Base-by-base conservation (phyloP, 2,113 vertebrate species). In the Puma concolor region DNA sequence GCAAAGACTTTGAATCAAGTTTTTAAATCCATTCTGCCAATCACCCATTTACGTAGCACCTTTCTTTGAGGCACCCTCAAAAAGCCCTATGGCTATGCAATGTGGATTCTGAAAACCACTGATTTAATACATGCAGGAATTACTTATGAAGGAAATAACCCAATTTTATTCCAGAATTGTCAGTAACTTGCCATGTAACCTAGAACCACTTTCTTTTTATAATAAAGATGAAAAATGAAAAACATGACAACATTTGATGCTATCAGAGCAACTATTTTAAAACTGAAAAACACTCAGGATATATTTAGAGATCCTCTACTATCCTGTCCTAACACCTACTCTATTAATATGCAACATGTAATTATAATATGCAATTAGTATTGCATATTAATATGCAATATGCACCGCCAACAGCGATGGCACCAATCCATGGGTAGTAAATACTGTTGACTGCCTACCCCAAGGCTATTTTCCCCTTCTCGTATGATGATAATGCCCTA, bases 151-250 rank as follows among this genome's bases (percentile, higher is more conserved):
- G 33, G 38, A 66, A 77, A 86, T 14, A 74, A 74, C 16, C 63
- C 63, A 33, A 38, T 87, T 94, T 90, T 85, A 89, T 48, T 90
- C 90, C 63, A 82, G 29, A 92, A 86, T 86, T 94, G 67, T 50
- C 66, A 71, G 82, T 54, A 63, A 54, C 6, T 31, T 95, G n/a
- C 27, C 57, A 19, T 48, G 36, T 67, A 44, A 57, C 41, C 64
- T 76, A 63, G 36, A 91, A 88, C 25, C 17, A 72, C 29, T 33
- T 88, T 77, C 52, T 64, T 91, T 88, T 89, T 38, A 66, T 76
- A 80, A 57, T 66, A 67, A 38, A 83, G 77, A 88, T 41, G 50
- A 69, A 89, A 41, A 92, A 33, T 41, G 50, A 69, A 89, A 41
- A 92, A 33, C 31, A 11, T 50, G 57, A 66, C 11, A 50, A 71